Base-by-base conservation (phyloP, 2,888 invertebrate species). In the Seira ritae region DNA sequence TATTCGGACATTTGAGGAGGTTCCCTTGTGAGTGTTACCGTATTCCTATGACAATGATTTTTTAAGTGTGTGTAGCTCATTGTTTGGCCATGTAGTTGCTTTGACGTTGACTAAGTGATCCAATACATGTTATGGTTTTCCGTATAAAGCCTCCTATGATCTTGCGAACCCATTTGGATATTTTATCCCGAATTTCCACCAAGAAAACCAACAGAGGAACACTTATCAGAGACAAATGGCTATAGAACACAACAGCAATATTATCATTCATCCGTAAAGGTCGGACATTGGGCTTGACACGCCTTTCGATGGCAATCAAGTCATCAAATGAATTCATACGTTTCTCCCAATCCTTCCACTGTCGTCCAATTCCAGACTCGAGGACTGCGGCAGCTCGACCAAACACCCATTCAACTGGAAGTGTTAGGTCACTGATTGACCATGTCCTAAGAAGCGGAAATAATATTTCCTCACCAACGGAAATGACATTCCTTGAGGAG, bases 281-380 rank as follows among this genome's bases (percentile, higher is more conserved):
- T 55, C 6, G 20, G 12, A 12, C n/a, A 22, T 3, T 3, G 8
- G 23, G 0, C 15, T 8, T 6, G 8, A 6, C 0, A 12, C 12
- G 1, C 8, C 19, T 12, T 10, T 17, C 10, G 24, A 55, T 60
- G 50, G 6, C 2, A n/a, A 12, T 15, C 50, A 12, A 3, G 12
- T n/a, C 50, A 50, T 12, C 50, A 31, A 31, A 31, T 31, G 31
- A 2, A 4, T 4, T 46, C 10, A 3, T 12, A 6, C 8, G 12
- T 20, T 17, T 62, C 37, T 73, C 62, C 71, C 71, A 71, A 0
- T 55, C 24, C 3, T 55, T 60, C 73, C 73, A 73, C 37, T 62
- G 17, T 19, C n/a, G 15, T 3, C 60, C 73, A 37, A 73, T 73
- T 60, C 73, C 73, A 37, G 62, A 62, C 19, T 73, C 73, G 0